Conservation (phyloP, 2,113 vertebrate species). For the Mobula birostris region DNA sequence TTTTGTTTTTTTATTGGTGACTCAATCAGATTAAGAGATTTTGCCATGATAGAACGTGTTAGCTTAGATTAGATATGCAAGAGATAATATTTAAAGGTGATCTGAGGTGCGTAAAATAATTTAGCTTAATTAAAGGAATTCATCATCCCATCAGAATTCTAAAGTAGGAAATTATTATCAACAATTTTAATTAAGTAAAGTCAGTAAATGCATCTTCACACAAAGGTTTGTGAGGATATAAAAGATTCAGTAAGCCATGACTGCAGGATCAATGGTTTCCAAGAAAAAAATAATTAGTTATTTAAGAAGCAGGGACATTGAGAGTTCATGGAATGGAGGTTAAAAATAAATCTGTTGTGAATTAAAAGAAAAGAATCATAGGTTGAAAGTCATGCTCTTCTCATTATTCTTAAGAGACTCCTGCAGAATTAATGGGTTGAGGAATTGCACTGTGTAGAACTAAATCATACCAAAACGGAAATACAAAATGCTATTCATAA, state of each 20-base stretch:
- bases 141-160: not conserved
- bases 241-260: not conserved
- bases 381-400: not conserved
- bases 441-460: not conserved
- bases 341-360: not conserved
- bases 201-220: not conserved
- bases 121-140: not conserved
- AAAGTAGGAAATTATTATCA: not conserved
- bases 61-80: not conserved
- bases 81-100: not conserved
- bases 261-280: not conserved
- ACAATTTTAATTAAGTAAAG: not conserved
- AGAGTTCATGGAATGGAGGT: not conserved
- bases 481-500: not conserved
- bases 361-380: not conserved
- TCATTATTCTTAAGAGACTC: not conserved
- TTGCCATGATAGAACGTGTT: not conserved
- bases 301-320: not conserved
- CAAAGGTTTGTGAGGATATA: not conserved
- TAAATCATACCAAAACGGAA: not conserved
- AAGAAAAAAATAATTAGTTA: not conserved
- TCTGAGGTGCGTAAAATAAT: not conserved
- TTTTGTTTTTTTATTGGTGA: not conserved
- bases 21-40: not conserved
- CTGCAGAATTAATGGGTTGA: not conserved